These are phyloP conservation scores for Epizoanthus illoricatus DNA, from an alignment of 92 coral and sea anemone species.

Conservation along the genomic window DNA sequence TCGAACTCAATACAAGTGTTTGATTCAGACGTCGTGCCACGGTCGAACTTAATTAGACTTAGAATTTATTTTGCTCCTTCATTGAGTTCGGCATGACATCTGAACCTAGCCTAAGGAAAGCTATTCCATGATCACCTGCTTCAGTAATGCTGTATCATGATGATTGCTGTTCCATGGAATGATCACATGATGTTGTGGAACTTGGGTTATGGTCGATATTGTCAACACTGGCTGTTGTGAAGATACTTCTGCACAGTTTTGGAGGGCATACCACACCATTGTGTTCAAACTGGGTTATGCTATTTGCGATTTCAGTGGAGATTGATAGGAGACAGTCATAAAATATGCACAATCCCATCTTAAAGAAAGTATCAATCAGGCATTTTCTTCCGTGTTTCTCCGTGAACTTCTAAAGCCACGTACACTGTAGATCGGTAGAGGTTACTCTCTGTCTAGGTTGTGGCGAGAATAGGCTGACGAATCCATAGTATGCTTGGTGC, in stretches of 20 bases:
- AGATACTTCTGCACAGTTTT: conserved; percentile 13
- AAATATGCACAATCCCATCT: conserved; percentile 37
- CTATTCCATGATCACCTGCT: neutral
- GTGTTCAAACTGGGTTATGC: conserved; percentile 7
- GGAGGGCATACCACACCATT: conserved; percentile 38
- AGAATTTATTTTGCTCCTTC: no score
- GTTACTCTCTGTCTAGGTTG: conserved; percentile 3
- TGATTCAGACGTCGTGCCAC: no score
- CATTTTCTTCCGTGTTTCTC: conserved; percentile 34
- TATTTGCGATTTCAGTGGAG: conserved; percentile 26
- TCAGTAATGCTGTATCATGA: conserved; percentile 39
- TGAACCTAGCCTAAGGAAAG: no score
- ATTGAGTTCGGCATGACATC: no score
- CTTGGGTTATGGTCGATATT: conserved; percentile 33
- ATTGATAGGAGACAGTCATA: conserved; percentile 26
- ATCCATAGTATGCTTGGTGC: no score
- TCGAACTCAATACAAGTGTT: no score
- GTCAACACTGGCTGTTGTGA: conserved; percentile 39
- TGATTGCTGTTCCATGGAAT: conserved; percentile 37
- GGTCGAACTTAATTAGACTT: no score
- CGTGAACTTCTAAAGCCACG: conserved; percentile 18
- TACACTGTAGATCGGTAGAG: conserved; percentile 27
- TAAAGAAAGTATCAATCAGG: conserved; percentile 27
- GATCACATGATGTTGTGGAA: conserved; percentile 29
- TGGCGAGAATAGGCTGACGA: no score